Evolutionary conservation across 1,140 invertebrate species (phyloP).

Genomic region (Micrasema longulum): DNA sequence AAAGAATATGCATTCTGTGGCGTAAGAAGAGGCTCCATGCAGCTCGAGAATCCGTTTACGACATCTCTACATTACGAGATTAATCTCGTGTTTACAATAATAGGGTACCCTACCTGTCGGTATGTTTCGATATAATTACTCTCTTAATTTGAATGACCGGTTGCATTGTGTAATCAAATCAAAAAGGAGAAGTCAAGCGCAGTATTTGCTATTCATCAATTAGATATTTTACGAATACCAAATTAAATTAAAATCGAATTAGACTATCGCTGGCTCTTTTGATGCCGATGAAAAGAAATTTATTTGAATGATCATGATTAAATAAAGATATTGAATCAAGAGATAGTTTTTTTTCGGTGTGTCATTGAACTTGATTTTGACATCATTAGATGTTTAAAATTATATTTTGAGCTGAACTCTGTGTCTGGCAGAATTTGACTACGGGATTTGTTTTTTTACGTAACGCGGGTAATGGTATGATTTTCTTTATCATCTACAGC

Average conservation of each 20-base stretch:
- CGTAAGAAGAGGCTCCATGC: constrained; percentile 15
- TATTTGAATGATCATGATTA: too few species aligned
- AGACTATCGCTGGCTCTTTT: too few species aligned
- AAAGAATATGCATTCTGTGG: constrained; percentile 1
- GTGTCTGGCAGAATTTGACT: too few species aligned
- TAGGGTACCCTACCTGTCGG: background rate
- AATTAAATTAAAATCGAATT: constrained; percentile 1
- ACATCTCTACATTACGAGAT: constrained; percentile 16
- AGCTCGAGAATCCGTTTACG: constrained; percentile 1
- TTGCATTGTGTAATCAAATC: constrained; percentile 11
- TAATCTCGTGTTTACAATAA: constrained; percentile 23
- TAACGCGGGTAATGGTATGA: too few species aligned
- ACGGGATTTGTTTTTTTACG: too few species aligned
- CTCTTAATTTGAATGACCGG: constrained; percentile 16
- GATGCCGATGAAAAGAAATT: too few species aligned
- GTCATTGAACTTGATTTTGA: too few species aligned
- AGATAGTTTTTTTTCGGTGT: too few species aligned
- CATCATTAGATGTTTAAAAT: too few species aligned
- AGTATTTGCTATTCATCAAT: constrained; percentile 12
- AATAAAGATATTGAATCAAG: too few species aligned
- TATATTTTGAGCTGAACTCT: too few species aligned
- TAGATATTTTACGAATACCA: constrained; percentile 8
- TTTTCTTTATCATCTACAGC: too few species aligned
- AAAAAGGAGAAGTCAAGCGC: background rate
- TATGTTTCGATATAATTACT: constrained; percentile 21